Evolutionary conservation across 2,888 invertebrate species (phyloP).

Genomic region (Eupeodes luniger): DNA sequence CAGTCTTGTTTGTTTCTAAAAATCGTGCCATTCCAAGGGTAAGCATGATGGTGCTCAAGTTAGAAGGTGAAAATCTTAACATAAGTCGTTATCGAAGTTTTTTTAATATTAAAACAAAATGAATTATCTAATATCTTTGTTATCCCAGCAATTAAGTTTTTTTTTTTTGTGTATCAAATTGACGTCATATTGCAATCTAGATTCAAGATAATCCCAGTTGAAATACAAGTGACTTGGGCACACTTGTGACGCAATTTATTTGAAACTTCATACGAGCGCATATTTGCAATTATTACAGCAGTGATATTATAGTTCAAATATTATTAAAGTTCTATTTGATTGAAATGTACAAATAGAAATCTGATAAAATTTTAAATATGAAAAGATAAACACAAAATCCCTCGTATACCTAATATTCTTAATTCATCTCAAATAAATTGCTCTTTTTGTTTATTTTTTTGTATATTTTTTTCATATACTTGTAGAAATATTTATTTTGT

Average conservation of each 20-base stretch:
- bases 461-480: not conserved
- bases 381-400: not conserved
- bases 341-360: constrained; percentile 14
- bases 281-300: constrained; percentile 11
- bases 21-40: too few species aligned
- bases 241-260: constrained; percentile 2
- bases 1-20: too few species aligned
- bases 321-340: constrained; percentile 12
- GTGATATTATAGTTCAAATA: constrained; percentile 9
- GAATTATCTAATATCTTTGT: too few species aligned
- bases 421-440: constrained; percentile 6
- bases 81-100: too few species aligned
- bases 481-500: constrained; percentile 20
- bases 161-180: not conserved
- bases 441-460: constrained; percentile 1
- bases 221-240: not conserved
- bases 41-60: too few species aligned
- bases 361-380: not conserved
- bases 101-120: too few species aligned
- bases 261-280: not conserved
- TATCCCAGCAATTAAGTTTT: not conserved
- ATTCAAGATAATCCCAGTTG: constrained; percentile 3
- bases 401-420: not conserved
- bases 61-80: too few species aligned
- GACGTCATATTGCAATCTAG: not conserved